phyloP scores from a whole-genome alignment of 1,140 invertebrate genomes.

The Semibalanus balanoides region DNA sequence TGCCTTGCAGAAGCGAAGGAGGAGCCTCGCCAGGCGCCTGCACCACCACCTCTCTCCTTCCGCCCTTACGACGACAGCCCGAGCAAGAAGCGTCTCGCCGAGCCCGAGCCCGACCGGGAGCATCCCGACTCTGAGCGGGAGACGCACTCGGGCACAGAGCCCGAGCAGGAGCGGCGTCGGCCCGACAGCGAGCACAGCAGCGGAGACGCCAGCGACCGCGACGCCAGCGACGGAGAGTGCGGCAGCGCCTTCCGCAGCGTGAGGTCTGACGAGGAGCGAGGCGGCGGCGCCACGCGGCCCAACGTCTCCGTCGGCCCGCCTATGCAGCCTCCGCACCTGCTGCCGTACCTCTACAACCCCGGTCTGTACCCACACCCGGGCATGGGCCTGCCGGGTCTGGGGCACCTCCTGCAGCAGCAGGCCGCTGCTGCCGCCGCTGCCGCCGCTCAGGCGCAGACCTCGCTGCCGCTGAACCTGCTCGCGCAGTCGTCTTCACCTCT shows the following conservation, averaged over 20 bases:
- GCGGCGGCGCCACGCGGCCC: slow-evolving; percentile 15
- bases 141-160: not conserved
- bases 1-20: not conserved
- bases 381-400: not conserved
- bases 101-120: slow-evolving; percentile 16
- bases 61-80: slow-evolving; percentile 21
- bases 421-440: slow-evolving; percentile 10
- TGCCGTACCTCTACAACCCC: slow-evolving; percentile 74
- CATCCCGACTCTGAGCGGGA: not conserved
- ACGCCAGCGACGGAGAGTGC: slow-evolving; percentile 25
- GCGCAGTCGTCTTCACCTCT: not conserved
- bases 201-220: not conserved
- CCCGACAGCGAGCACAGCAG: not conserved
- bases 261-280: slow-evolving; percentile 16
- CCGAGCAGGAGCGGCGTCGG: not conserved
- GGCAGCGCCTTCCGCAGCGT: not conserved
- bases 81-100: slow-evolving; percentile 47
- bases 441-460: not conserved
- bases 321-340: slow-evolving; percentile 56
- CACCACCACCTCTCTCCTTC: slow-evolving; percentile 18
- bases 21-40: not conserved
- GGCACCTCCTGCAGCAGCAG: slow-evolving; percentile 9
- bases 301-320: slow-evolving; percentile 77
- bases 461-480: slow-evolving; percentile 2
- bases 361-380: slow-evolving; percentile 50